Conservation (phyloP, 2,113 vertebrate genomes). For the Cyphomyrus discorhynchus region DNA sequence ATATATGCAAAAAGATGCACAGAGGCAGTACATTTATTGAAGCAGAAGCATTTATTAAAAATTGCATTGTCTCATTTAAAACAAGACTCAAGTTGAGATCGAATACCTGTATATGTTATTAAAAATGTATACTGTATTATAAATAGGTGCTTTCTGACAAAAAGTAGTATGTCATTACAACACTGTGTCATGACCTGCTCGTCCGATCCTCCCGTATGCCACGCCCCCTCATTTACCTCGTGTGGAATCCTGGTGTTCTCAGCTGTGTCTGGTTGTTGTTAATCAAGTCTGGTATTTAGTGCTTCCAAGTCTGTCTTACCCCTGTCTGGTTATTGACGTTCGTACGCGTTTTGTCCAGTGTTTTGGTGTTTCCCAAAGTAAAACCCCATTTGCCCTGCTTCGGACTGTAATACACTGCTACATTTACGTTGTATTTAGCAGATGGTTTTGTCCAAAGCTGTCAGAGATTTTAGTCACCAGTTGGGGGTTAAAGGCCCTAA, state of each 20-base stretch:
- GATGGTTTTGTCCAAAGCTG: neutral
- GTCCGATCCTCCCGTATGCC: too few relatives aligned
- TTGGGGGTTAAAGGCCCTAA: neutral
- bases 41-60: neutral
- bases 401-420: neutral
- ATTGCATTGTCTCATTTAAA: neutral
- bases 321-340: too few relatives aligned
- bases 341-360: too few relatives aligned
- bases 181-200: too few relatives aligned
- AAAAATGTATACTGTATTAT: neutral
- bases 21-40: neutral
- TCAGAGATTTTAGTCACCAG: neutral
- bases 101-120: neutral
- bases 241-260: too few relatives aligned
- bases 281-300: too few relatives aligned
- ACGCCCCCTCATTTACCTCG: too few relatives aligned
- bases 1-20: neutral
- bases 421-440: neutral
- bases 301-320: too few relatives aligned
- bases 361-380: too few relatives aligned
- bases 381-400: too few relatives aligned
- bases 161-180: neutral
- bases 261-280: too few relatives aligned
- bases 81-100: neutral
- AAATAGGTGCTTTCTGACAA: neutral